These are phyloP conservation scores for Thunnus maccoyii DNA, from an alignment of 2,113 vertebrate species.

Conservation along the genomic window DNA sequence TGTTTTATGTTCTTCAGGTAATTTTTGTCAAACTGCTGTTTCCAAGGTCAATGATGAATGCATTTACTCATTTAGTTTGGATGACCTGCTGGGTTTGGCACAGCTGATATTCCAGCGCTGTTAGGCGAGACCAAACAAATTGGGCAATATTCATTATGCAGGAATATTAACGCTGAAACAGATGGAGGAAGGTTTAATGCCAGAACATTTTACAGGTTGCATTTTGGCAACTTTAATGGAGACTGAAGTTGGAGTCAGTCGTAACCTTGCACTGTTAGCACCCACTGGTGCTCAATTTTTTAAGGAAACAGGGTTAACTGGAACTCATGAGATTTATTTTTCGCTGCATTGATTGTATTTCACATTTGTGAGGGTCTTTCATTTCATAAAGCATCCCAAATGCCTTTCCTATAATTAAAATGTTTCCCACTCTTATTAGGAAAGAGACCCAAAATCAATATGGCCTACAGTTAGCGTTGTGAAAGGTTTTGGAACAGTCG, in stretches of 20 bases:
- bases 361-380: conserved; percentile 24
- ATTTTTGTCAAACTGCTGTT: neutral
- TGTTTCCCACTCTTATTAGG: conserved; percentile 42
- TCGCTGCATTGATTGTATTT: conserved; percentile 26
- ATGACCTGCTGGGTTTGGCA: neutral
- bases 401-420: conserved; percentile 48
- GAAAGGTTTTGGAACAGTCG: conserved; percentile 25
- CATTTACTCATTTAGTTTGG: neutral
- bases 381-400: conserved; percentile 46
- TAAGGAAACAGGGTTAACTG: conserved; percentile 35
- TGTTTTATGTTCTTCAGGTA: no score
- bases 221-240: neutral
- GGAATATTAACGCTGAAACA: neutral
- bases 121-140: neutral
- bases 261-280: neutral
- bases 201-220: conserved; percentile 1
- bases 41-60: neutral
- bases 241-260: neutral
- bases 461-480: neutral
- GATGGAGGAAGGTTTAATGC: neutral
- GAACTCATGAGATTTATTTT: conserved; percentile 37
- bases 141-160: conserved; percentile 6
- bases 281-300: neutral
- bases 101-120: neutral
- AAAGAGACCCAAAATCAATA: conserved; percentile 60